These are phyloP conservation scores for Andricus grossulariae DNA, from an alignment of 1,140 invertebrate genomes.

Conservation along the genomic window DNA sequence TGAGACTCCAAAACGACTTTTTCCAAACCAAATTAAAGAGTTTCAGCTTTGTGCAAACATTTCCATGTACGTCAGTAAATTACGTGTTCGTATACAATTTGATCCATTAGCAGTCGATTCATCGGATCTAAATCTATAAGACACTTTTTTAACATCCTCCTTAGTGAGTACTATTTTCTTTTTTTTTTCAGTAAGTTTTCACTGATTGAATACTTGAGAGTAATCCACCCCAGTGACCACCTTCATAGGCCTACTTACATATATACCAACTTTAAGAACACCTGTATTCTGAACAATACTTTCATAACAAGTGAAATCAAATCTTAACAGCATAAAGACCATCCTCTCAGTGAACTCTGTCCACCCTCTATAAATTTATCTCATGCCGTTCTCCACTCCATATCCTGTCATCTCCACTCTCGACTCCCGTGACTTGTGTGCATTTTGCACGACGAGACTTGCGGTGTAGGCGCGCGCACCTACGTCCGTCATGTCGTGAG, in stretches of 20 bases:
- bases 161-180: neutral
- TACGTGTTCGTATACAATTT: too few relatives aligned
- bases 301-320: neutral
- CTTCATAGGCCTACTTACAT: neutral
- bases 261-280: neutral
- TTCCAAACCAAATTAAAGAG: too few relatives aligned
- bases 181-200: neutral
- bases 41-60: too few relatives aligned
- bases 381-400: conserved; percentile 4
- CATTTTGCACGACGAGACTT: conserved; percentile 1
- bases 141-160: too few relatives aligned
- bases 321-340: conserved; percentile 12
- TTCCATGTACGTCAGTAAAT: too few relatives aligned
- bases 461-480: conserved; percentile 19
- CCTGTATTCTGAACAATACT: neutral
- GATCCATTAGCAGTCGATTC: too few relatives aligned
- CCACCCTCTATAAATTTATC: neutral
- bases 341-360: conserved; percentile 36
- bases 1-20: too few relatives aligned
- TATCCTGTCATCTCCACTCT: conserved; percentile 26
- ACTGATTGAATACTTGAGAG: neutral
- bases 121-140: too few relatives aligned
- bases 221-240: conserved; percentile 6
- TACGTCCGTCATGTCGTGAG: conserved; percentile 30
- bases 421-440: neutral